Percentiles rank a stretch among this genome's conserved stretches.
These are phyloP conservation scores for Drosophila mayri DNA, from an alignment of 1,140 invertebrate species.

Conservation along the genomic window DNA sequence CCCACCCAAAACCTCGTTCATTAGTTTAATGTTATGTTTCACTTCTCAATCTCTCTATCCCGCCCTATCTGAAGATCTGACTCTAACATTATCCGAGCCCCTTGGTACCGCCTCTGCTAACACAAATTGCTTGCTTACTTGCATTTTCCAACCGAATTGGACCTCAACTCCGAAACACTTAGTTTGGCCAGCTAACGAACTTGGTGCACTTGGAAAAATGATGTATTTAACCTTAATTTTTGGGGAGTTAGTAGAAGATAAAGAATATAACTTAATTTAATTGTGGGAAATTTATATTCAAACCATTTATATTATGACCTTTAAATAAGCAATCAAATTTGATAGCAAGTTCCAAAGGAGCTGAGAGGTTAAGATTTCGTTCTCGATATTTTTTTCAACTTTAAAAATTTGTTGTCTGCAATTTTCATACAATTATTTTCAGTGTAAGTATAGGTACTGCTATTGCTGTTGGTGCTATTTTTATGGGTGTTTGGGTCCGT, in stretches of 20 bases:
- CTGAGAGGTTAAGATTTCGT: background rate
- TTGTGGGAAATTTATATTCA: too few relatives aligned
- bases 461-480: constrained; percentile 22
- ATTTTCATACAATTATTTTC: constrained; percentile 5
- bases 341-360: rapidly evolving
- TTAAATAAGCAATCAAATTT: background rate
- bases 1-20: constrained; percentile 19
- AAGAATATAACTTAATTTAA: background rate
- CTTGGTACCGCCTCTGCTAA: constrained; percentile 32
- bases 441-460: constrained; percentile 7
- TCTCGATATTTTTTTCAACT: background rate
- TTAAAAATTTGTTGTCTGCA: background rate
- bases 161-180: constrained; percentile 33
- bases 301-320: background rate
- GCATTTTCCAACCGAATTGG: constrained; percentile 42
- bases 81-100: constrained; percentile 35
- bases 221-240: background rate
- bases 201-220: constrained; percentile 5
- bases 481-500: constrained; percentile 40
- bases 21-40: constrained; percentile 46
- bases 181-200: constrained; percentile 26
- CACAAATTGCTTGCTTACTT: constrained; percentile 43
- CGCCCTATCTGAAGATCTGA: constrained; percentile 38
- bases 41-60: constrained; percentile 27
- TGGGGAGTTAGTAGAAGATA: background rate